Evolutionary conservation across 2,797 vertebrate species (phyloP), one percentile per base, ranked within the genome.

Genomic region (Neomorphus geoffroyi): DNA sequence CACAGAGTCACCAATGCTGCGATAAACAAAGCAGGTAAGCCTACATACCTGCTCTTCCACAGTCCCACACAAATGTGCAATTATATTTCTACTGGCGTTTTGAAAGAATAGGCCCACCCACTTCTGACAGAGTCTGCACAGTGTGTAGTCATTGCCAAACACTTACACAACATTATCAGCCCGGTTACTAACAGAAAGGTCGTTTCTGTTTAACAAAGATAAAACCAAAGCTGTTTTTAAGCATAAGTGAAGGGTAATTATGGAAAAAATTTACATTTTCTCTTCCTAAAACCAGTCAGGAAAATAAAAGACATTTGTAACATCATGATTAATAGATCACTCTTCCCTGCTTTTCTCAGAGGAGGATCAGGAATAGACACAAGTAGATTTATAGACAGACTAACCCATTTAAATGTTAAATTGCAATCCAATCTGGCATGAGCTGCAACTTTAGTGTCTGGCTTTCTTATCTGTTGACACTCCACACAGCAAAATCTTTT

Each of bases 181-280:
- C 58, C 53, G 28, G 89, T 56, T 86, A 67, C 43, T 1, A 77
- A 70, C 45, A 90, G 66, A 93, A 94, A 94, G 88, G 92, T 90
- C 14, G 0, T 91, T 93, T 96, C 92, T 95, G 66, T 94, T 92
- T 96, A 93, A 91, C 39, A 35, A 65, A 95, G 92, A 93, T 90
- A 94, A 94, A 95, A 83, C n/a, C 45, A 77, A 92, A 89, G 77
- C 62, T 75, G 48, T 4, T 83, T 87, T 80, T 39, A 82, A 92
- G 46, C 67, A 8, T 37, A 80, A 94, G 61, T 37, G 41, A 88
- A 92, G 14, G 51, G 46, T n/a, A 77, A 87, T 66, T 19, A 88
- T 18, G 35, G 80, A 78, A 69, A 46, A 88, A 90, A 86, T 57
- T 50, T 9, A 72, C 4, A 10, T 75, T 78, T 94, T 87, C 53